Base-by-base conservation (phyloP, 1,140 invertebrate species). In the Brachystomella parvula region DNA sequence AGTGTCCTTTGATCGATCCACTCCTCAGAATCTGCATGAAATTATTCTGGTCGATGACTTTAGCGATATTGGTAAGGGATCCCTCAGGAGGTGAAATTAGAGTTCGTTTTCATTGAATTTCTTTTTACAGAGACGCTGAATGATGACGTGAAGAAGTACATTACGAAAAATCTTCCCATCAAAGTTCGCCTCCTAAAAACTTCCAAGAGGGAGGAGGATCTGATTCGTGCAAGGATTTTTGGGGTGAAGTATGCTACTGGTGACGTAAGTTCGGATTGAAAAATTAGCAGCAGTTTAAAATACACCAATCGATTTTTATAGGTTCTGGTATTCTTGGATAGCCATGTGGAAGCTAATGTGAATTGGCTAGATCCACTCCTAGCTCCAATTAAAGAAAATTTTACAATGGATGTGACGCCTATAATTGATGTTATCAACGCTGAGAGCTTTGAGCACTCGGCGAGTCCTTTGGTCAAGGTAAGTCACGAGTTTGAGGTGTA, bases 401-500 rank as follows among this genome's bases (percentile, higher is more conserved):
- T 75, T 64, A 83, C 84, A 9, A 80, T 81, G 56, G 88, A 92
- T 6, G 89, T 87, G 3, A 88, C 88, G 70, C 94, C 94, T 1
- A 86, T 98, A 21, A 99, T 99, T 72, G 96, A 99, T 79, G 91
- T 98, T 6, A 97, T 99, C 58, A 96, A 97, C 78, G 86, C 95
- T 19, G 93, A 98, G 75, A 96, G 94, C 0, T 97, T 99, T 78
- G 85, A 89, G 74, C 96, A 98, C 75, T 83, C 84, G 2, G 73
- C 86, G 6, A 94, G 90, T 76, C 90, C 92, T 0, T 75, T 94
- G 62, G 92, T 95, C 0, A 80, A 89, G 65, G 90, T 90, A 21
- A 89, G 89, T 0, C 59, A 12, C 19, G 29, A 49, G n/a, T n/a
- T n/a, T n/a, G n/a, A n/a, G n/a, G 3, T 66, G 17, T 19, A n/a